A percentile compares a stretch with the other conserved stretches of the same genome.
These are phyloP conservation scores for Hecatera dysodea DNA, from an alignment of 2,888 invertebrate genomes.

Conservation along the genomic window DNA sequence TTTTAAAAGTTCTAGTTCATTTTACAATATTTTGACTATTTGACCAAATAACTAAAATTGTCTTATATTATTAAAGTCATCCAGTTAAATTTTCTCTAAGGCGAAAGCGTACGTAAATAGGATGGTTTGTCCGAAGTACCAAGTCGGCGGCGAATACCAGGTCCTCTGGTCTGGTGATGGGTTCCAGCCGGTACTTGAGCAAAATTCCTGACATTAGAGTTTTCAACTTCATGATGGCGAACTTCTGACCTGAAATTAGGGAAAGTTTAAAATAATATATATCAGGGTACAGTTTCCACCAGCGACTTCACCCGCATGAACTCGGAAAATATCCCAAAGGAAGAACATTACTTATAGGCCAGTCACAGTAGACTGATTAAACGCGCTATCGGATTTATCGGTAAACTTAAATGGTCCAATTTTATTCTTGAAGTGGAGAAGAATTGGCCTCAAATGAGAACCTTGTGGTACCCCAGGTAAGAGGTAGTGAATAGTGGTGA, in stretches of 20 bases:
- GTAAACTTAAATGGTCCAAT: too few species aligned
- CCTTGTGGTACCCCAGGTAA: too few species aligned
- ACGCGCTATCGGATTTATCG: too few species aligned
- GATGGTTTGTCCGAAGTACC: constrained; percentile 74
- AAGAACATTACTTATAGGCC: too few species aligned
- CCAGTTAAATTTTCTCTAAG: constrained; percentile 23
- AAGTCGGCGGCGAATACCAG: constrained; percentile 73
- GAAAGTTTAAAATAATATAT: background rate
- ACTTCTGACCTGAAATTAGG: constrained; percentile 86
- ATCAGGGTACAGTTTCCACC: too few species aligned
- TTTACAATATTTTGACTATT: too few species aligned
- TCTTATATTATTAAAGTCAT: background rate
- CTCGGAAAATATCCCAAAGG: too few species aligned
- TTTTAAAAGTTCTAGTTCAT: background rate
- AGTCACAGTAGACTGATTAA: too few species aligned
- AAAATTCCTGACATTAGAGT: constrained; percentile 76
- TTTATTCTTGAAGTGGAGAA: too few species aligned
- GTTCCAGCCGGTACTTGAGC: constrained; percentile 49
- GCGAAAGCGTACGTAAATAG: constrained; percentile 74
- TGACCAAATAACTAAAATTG: background rate
- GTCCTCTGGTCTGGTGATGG: constrained; percentile 73
- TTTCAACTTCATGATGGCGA: constrained; percentile 87
- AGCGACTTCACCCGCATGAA: too few species aligned
- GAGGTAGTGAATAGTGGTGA: too few species aligned
- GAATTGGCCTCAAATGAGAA: too few species aligned